Conservation (phyloP, 2,888 invertebrate species). For the Bibio marci region DNA sequence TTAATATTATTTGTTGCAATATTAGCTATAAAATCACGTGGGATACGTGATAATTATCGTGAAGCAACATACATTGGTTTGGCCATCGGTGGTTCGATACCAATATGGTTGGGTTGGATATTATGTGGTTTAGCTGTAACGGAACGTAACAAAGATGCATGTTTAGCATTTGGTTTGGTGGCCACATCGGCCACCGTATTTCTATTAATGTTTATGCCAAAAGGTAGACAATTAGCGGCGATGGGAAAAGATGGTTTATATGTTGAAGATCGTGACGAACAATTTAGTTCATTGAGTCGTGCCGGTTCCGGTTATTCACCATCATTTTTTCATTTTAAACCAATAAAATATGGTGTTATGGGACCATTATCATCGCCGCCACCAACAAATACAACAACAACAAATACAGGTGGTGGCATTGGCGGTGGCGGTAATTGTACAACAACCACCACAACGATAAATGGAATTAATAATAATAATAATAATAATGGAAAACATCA, state of each 20-base stretch:
- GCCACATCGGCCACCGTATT: slow-evolving; percentile 73
- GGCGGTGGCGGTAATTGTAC: too few relatives aligned
- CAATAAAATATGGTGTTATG: slow-evolving; percentile 61
- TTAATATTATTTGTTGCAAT: slow-evolving; percentile 71
- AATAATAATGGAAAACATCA: slow-evolving; percentile 26
- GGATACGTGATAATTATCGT: slow-evolving; percentile 82
- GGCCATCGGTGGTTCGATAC: slow-evolving; percentile 70
- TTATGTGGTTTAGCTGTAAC: slow-evolving; percentile 63
- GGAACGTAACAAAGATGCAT: slow-evolving; percentile 69
- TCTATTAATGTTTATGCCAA: slow-evolving; percentile 86
- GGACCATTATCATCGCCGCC: slow-evolving; percentile 31
- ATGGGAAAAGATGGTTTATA: slow-evolving; percentile 78
- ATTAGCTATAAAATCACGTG: slow-evolving; percentile 67
- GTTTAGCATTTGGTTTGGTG: slow-evolving; percentile 77
- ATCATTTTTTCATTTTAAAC: slow-evolving; percentile 86
- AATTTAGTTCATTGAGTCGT: slow-evolving; percentile 60
- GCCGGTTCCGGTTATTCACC: slow-evolving; percentile 75
- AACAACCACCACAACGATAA: too few relatives aligned
- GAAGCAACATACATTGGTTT: slow-evolving; percentile 86
- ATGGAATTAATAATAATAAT: slow-evolving; percentile 22
- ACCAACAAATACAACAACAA: slow-evolving; percentile 21
- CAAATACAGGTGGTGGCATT: slow-evolving; percentile 23
- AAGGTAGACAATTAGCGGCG: slow-evolving; percentile 79
- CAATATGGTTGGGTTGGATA: slow-evolving; percentile 73
- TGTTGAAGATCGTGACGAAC: slow-evolving; percentile 66